These are phyloP conservation scores for Halocaridina rubra DNA, from an alignment of 2,888 invertebrate species.

Conservation along the genomic window DNA sequence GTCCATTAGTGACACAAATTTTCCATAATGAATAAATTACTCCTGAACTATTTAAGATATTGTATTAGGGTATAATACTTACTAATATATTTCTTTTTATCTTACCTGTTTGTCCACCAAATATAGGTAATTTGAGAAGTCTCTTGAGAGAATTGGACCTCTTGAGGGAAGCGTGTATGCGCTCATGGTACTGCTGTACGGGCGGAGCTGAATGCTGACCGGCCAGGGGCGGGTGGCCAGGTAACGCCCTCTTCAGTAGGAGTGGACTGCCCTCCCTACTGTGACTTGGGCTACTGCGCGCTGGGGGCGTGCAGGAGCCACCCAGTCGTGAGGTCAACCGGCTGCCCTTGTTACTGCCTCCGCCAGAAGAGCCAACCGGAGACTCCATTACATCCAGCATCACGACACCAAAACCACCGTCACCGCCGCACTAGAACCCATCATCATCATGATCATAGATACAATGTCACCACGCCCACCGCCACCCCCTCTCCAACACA, in stretches of 20 bases:
- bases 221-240: conserved; percentile 38
- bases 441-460: no score
- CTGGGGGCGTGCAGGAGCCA: conserved; percentile 48
- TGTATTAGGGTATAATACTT: no score
- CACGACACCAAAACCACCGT: conserved; percentile 27
- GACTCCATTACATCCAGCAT: conserved; percentile 53
- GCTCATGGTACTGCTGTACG: conserved; percentile 59
- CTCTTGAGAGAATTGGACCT: conserved; percentile 62
- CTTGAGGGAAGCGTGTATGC: conserved; percentile 51
- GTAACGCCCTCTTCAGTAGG: conserved; percentile 42
- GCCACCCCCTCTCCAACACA: background rate
- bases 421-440: background rate
- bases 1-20: no score
- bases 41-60: no score
- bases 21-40: no score
- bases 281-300: conserved; percentile 45
- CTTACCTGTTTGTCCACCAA: conserved; percentile 58
- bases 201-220: conserved; percentile 52
- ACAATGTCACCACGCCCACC: background rate
- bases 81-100: no score
- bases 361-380: conserved; percentile 25
- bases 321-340: conserved; percentile 13
- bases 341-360: conserved; percentile 21
- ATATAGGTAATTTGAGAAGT: conserved; percentile 58
- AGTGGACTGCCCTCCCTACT: conserved; percentile 59